Conservation (phyloP, 2,888 invertebrate species). For the Volucella inflata region DNA sequence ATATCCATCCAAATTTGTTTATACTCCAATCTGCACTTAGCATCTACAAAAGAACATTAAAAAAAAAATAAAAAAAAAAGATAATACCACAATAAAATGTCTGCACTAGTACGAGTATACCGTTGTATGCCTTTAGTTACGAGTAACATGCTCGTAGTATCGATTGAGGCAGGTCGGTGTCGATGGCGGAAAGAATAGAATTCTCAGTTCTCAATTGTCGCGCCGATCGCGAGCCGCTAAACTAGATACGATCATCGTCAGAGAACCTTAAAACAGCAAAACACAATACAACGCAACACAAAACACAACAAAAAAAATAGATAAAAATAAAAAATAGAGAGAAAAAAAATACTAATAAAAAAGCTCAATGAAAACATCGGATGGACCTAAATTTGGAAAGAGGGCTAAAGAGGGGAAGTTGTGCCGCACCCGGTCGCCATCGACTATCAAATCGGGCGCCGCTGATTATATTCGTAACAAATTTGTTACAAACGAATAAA, state of each 20-base stretch:
- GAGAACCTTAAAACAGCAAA: slow-evolving; percentile 52
- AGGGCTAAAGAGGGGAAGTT: slow-evolving; percentile 13
- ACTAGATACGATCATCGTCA: slow-evolving; percentile 50
- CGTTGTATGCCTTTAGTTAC: slow-evolving; percentile 5
- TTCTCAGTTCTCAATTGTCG: slow-evolving; percentile 3
- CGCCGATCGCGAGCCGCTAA: slow-evolving; percentile 48
- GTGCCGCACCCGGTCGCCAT: slow-evolving; percentile 59
- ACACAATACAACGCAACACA: slow-evolving; percentile 32
- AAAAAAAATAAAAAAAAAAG: slow-evolving; percentile 21
- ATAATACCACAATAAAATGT: slow-evolving; percentile 8
- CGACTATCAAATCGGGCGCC: slow-evolving; percentile 41
- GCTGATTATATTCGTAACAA: slow-evolving; percentile 64
- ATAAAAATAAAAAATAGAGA: slow-evolving; percentile 14
- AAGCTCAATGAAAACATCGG: slow-evolving; percentile 36
- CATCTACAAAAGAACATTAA: background rate
- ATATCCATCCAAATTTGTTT: background rate
- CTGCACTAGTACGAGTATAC: slow-evolving; percentile 8
- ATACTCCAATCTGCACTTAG: background rate
- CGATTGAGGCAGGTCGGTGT: slow-evolving; percentile 68
- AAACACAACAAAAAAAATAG: slow-evolving; percentile 12
- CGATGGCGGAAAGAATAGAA: slow-evolving; percentile 37
- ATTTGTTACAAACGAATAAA: slow-evolving; percentile 67
- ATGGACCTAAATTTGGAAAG: background rate
- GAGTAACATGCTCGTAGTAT: slow-evolving; percentile 45
- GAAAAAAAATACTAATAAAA: slow-evolving; percentile 17